These are phyloP conservation scores for Morpho helenor DNA, from an alignment of 2,888 invertebrate species.

Conservation along the genomic window DNA sequence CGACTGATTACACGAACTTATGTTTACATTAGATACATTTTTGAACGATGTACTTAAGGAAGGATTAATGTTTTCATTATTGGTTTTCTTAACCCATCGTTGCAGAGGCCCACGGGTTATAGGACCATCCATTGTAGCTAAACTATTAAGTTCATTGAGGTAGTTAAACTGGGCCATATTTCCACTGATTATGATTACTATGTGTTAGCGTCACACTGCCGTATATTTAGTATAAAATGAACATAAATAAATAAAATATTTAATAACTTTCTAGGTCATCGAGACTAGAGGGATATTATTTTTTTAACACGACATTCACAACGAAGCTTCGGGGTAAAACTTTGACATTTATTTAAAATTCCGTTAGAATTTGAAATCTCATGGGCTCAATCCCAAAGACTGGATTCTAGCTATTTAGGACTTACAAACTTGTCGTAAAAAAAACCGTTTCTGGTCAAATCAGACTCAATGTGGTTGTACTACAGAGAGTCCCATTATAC, in stretches of 20 bases:
- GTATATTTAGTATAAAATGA: conserved; percentile 10
- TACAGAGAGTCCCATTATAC: no score
- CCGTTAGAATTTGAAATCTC: conserved; percentile 34
- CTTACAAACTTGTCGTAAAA: no score
- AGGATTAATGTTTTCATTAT: conserved; percentile 79
- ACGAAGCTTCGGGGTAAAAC: conserved; percentile 12
- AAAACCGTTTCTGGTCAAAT: no score
- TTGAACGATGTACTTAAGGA: conserved; percentile 60
- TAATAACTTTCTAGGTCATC: conserved; percentile 17
- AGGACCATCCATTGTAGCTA: conserved; percentile 88
- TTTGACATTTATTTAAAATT: conserved; percentile 30
- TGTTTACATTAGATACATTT: conserved; percentile 72
- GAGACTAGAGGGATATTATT: not conserved
- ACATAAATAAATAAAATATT: conserved; percentile 15
- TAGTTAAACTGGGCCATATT: conserved; percentile 89
- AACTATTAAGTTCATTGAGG: conserved; percentile 88
- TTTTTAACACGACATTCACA: not conserved
- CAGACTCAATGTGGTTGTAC: no score
- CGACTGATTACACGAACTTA: conserved; percentile 82
- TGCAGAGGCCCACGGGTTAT: conserved; percentile 88
- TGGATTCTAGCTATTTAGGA: no score
- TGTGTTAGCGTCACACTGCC: not conserved
- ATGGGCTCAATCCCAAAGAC: not conserved
- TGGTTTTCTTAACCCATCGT: conserved; percentile 88
- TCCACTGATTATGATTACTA: conserved; percentile 2